Percentiles rank a stretch among this genome's conserved stretches.
Conservation (phyloP, 2,113 vertebrate genomes). For the Pelobates fuscus region DNA sequence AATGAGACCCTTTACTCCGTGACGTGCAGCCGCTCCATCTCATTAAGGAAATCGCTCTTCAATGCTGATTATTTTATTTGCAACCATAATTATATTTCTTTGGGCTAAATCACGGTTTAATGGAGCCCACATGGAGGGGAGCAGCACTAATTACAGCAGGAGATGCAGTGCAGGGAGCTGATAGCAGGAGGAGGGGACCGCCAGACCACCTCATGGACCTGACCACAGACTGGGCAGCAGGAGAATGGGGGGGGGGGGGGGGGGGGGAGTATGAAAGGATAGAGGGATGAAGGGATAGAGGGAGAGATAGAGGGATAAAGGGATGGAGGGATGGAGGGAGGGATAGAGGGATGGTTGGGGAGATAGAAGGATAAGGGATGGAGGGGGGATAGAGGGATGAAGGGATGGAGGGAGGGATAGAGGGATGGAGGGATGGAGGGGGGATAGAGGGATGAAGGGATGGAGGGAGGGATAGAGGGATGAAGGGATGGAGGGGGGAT, state of each 20-base stretch:
- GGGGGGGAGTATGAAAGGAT: no score
- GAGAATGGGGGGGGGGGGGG: no score
- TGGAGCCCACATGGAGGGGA: constrained; percentile 96
- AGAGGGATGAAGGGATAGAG: neutral
- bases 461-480: neutral
- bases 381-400: neutral
- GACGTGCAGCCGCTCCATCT: constrained; percentile 94
- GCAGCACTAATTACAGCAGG: constrained; percentile 90
- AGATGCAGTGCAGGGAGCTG: constrained; percentile 79
- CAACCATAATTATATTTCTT: constrained; percentile 99
- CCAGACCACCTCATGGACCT: no score
- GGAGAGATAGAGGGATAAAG: neutral
- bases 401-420: neutral
- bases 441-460: constrained; percentile 21
- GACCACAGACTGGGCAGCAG: constrained; percentile 52
- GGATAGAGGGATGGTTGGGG: constrained; percentile 59
- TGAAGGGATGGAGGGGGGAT: constrained; percentile 26
- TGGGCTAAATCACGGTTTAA: constrained; percentile 98
- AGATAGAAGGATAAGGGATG: constrained; percentile 33
- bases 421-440: neutral
- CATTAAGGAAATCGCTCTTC: constrained; percentile 99
- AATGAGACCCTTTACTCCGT: constrained; percentile 97
- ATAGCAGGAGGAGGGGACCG: constrained; percentile 58
- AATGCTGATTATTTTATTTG: constrained; percentile 99
- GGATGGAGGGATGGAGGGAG: neutral